Conservation (phyloP, 1,140 invertebrate species). For the Musca domestica region DNA sequence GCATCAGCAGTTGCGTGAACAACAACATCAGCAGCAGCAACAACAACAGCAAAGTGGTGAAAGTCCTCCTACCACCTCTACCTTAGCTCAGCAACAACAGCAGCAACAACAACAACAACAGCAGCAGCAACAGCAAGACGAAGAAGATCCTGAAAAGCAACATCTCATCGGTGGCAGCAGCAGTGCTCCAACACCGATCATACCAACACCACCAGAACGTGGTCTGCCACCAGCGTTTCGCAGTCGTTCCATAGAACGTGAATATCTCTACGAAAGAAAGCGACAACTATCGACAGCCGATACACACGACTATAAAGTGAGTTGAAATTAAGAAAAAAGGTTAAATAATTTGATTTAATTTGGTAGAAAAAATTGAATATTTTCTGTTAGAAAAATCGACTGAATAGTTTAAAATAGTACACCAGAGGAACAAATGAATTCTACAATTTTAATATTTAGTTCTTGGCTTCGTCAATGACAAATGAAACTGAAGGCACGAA, state of each 20-base stretch:
- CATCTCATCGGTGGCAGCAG: constrained; percentile 25
- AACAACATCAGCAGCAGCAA: constrained; percentile 44
- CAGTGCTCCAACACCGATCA: constrained; percentile 40
- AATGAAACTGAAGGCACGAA: too few species aligned
- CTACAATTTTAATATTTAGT: too few species aligned
- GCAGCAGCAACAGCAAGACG: too few species aligned
- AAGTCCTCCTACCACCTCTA: constrained; percentile 32
- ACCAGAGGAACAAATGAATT: too few species aligned
- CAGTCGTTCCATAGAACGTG: constrained; percentile 49
- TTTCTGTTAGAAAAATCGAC: too few species aligned
- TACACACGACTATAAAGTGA: constrained; percentile 46
- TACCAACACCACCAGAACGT: constrained; percentile 48
- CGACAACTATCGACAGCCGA: constrained; percentile 41
- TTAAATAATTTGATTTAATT: too few species aligned
- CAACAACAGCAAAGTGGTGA: constrained; percentile 40
- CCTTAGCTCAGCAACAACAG: constrained; percentile 25
- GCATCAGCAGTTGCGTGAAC: constrained; percentile 44
- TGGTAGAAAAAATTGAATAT: too few species aligned
- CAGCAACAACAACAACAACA: constrained; percentile 31
- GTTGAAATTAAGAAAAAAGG: too few species aligned
- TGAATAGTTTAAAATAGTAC: too few species aligned
- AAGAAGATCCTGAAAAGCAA: constrained; percentile 26
- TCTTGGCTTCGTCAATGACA: too few species aligned
- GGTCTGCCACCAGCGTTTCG: constrained; percentile 49
- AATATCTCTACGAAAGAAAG: constrained; percentile 48